Conservation (phyloP, 1,140 invertebrate genomes). For the Asobara japonica region DNA sequence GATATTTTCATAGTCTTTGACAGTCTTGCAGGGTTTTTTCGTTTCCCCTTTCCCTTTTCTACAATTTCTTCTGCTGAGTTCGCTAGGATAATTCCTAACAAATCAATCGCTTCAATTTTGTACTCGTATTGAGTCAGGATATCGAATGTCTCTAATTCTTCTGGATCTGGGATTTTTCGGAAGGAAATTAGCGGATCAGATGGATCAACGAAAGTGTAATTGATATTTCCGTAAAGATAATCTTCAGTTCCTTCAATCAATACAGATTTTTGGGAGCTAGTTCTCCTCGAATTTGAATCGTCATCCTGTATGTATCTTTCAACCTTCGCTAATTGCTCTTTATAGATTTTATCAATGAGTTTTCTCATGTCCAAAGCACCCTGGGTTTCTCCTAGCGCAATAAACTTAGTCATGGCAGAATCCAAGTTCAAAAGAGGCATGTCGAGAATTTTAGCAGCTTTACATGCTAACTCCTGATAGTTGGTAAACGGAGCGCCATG, state of each 20-base stretch:
- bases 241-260: background rate
- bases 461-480: slow-evolving; percentile 51
- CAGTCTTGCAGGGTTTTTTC: slow-evolving; percentile 21
- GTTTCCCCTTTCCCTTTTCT: background rate
- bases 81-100: slow-evolving; percentile 33
- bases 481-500: slow-evolving; percentile 55
- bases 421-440: slow-evolving; percentile 48
- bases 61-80: background rate
- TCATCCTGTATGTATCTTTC: slow-evolving; percentile 5
- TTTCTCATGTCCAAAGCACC: slow-evolving; percentile 35
- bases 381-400: slow-evolving; percentile 35
- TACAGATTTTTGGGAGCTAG: background rate
- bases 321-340: slow-evolving; percentile 2
- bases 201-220: background rate
- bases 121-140: slow-evolving; percentile 44
- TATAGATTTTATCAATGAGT: slow-evolving; percentile 45
- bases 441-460: slow-evolving; percentile 37
- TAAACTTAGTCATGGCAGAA: slow-evolving; percentile 41
- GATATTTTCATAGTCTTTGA: background rate
- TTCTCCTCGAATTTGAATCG: background rate
- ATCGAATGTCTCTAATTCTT: slow-evolving; percentile 43
- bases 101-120: slow-evolving; percentile 42
- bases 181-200: slow-evolving; percentile 18
- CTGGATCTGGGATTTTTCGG: slow-evolving; percentile 33
- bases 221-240: slow-evolving; percentile 9